Percentiles rank a stretch among this genome's conserved stretches.
phyloP scores from a whole-genome alignment of 2,888 invertebrate species.

The Orthosia gothica region DNA sequence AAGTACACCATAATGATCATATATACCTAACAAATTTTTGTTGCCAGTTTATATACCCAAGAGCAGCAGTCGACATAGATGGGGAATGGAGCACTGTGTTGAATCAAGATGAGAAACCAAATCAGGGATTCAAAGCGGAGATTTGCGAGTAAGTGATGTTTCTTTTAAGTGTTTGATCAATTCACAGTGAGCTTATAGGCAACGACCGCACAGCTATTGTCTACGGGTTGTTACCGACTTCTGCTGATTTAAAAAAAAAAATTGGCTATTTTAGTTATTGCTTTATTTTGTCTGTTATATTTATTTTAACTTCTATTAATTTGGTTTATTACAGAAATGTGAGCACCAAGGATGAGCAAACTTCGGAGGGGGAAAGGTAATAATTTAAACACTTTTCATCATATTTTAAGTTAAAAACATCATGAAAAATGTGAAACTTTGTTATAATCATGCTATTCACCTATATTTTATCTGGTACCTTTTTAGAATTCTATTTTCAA shows the following conservation, averaged over 20 bases:
- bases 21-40: too few relatives aligned
- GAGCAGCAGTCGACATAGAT: constrained; percentile 91
- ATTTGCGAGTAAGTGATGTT: constrained; percentile 93
- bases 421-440: too few relatives aligned
- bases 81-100: constrained; percentile 94
- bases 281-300: constrained; percentile 5
- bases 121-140: constrained; percentile 95
- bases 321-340: constrained; percentile 43
- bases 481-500: too few relatives aligned
- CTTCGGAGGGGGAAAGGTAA: constrained; percentile 46
- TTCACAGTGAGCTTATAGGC: constrained; percentile 6
- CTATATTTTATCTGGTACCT: too few relatives aligned
- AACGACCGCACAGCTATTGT: neutral
- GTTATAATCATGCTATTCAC: too few relatives aligned
- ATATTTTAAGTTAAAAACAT: too few relatives aligned
- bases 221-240: neutral
- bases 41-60: constrained; percentile 91
- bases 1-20: too few relatives aligned
- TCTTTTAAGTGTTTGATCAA: neutral
- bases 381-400: constrained; percentile 30
- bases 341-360: constrained; percentile 23
- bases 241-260: neutral
- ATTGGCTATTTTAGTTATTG: neutral
- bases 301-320: constrained; percentile 30
- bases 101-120: constrained; percentile 92